phyloP scores from a whole-genome alignment of 2,113 vertebrate species.

The Equus quagga region DNA sequence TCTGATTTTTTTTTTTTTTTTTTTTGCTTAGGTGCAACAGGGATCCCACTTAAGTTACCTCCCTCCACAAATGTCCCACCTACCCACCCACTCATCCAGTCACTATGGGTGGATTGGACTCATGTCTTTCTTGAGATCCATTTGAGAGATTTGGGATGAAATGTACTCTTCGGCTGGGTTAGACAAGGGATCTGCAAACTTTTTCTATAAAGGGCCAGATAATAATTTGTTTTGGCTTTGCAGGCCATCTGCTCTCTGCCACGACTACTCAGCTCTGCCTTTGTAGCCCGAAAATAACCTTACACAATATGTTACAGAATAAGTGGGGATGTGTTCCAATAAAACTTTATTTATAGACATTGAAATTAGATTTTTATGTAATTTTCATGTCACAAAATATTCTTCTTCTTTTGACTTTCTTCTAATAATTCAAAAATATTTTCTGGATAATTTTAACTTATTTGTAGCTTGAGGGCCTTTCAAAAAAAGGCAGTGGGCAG shows the following conservation, averaged over 20 bases:
- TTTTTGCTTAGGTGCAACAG: not conserved
- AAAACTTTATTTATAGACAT: not conserved
- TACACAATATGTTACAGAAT: not conserved
- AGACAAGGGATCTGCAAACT: not conserved
- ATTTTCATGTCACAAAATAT: not conserved
- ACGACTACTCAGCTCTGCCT: not conserved
- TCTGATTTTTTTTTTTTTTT: not conserved
- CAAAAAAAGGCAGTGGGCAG: not conserved
- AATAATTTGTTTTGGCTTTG: not conserved
- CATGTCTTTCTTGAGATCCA: not conserved
- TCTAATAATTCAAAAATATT: not conserved
- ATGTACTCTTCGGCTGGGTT: not conserved
- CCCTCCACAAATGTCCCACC: not conserved
- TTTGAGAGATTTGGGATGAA: not conserved
- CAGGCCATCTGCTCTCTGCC: not conserved
- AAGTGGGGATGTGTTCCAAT: not conserved
- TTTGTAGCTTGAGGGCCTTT: not conserved
- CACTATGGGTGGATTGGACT: not conserved
- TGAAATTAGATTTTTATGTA: not conserved
- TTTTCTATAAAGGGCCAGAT: not conserved
- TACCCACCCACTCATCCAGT: too few species aligned
- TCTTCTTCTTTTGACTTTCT: not conserved
- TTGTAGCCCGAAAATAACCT: not conserved
- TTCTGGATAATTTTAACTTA: not conserved
- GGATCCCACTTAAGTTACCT: not conserved